Evolutionary conservation across 30 jellyfish, hydroid and myxozoan genomes (phyloP).

Genomic region (Clytia hemisphaerica): DNA sequence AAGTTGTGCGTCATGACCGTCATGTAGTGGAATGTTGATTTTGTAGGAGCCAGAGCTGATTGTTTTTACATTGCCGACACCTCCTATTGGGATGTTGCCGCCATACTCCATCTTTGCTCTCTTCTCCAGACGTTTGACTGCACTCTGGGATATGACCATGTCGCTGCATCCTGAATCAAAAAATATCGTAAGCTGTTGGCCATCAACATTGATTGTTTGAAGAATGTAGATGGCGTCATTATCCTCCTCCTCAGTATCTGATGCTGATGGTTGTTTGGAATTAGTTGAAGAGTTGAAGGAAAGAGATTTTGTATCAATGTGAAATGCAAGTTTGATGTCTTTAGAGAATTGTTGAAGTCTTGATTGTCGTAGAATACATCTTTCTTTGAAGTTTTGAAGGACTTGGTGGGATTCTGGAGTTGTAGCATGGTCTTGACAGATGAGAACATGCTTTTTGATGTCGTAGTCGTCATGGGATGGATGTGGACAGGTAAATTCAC

Average conservation of each 20-base stretch:
- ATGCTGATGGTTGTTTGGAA: no score
- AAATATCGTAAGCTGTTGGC: background rate
- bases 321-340: background rate
- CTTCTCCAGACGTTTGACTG: slow-evolving; percentile 16
- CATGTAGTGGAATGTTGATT: background rate
- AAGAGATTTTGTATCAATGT: no score
- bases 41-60: background rate
- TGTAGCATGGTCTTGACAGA: slow-evolving; percentile 4
- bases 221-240: background rate
- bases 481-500: slow-evolving; percentile 17
- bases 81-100: background rate
- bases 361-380: slow-evolving; percentile 14
- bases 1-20: background rate
- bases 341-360: slow-evolving; percentile 4
- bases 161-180: slow-evolving; percentile 2
- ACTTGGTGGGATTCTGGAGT: background rate
- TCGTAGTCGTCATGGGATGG: slow-evolving; percentile 8
- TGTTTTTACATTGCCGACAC: slow-evolving; percentile 5
- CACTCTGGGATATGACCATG: background rate
- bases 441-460: slow-evolving; percentile 7
- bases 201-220: slow-evolving; percentile 22
- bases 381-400: slow-evolving; percentile 7
- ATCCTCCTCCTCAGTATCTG: no score
- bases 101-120: slow-evolving; percentile 4
- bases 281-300: no score